Base-by-base conservation (phyloP, 2,113 vertebrate genomes). In the Stigmatopora nigra region DNA sequence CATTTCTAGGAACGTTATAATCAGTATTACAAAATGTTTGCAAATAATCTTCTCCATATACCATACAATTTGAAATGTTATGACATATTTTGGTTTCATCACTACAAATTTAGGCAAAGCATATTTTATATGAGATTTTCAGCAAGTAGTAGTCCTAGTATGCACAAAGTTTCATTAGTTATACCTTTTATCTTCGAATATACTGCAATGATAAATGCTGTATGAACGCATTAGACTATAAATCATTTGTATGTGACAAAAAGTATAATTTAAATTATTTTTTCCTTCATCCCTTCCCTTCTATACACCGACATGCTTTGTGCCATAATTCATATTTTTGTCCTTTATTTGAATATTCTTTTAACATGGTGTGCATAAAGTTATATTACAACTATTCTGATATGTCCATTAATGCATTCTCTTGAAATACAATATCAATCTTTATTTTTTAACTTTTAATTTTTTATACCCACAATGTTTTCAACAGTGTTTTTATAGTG, bases 371-470 rank as follows among this genome's bases (percentile, higher is more conserved):
- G 61, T 82, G 83, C 81, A 86, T 87, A 81, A 16, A 31, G 25
- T 58, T 78, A 58, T 73, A 67, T 60, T 79, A 35, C 53, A 80
- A 64, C 68, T 79, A 45, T 73, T 64, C 16, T 13, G 44, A 31
- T 68, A 12, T 78, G 52, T 84, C 73, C 68, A 67, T 70, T 82
- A 79, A 80, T 80, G 13, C 74, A 79, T 55, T 82, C 70, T 86
- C 65, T 4, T 61, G 7, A 41, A 41, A 41, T 7, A 41, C 38
- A 41, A 41, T 41, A 41, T 10, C 56, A 10, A 41, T 73, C 63
- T 75, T 46, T 72, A 62, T 71, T 72, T 45, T 78, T 75, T n/a
- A n/a, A n/a, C n/a, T n/a, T n/a, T n/a, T n/a, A n/a, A n/a, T 69
- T 73, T 69, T 73, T 51, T 41, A 41, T 41, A 41, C 5, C 38